Conservation (phyloP, 1,140 invertebrate species). For the Chironomus striatipennis region DNA sequence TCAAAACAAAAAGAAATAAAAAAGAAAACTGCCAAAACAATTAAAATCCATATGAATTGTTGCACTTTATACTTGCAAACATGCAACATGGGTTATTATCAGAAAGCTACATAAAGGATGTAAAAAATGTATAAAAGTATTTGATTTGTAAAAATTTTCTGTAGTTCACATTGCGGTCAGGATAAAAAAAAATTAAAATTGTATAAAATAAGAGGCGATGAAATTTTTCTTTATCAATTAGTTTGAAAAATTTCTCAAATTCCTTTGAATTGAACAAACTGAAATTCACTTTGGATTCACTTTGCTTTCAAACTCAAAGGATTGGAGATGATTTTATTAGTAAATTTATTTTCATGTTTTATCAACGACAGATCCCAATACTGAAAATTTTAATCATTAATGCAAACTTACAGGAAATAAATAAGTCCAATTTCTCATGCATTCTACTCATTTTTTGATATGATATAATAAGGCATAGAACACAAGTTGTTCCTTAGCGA, state of each 20-base stretch:
- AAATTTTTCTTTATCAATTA: background rate
- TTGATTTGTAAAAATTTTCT: conserved; percentile 17
- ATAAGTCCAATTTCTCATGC: background rate
- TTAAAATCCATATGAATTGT: background rate
- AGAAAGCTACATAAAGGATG: background rate
- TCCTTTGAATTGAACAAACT: too few species aligned
- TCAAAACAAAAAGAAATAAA: background rate
- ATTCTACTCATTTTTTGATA: too few species aligned
- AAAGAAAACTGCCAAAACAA: background rate
- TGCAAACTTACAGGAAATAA: background rate
- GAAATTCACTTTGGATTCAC: too few species aligned
- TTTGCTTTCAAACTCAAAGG: background rate
- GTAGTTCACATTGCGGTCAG: background rate
- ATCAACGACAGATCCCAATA: background rate
- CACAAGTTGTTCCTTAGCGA: too few species aligned
- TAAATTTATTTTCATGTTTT: background rate
- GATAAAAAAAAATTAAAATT: background rate
- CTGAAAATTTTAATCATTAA: background rate
- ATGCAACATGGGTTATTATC: background rate
- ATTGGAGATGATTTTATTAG: background rate
- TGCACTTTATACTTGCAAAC: background rate
- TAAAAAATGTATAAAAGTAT: conserved; percentile 9
- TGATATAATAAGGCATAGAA: too few species aligned
- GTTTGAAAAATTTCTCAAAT: too few species aligned
- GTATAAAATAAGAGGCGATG: conserved; percentile 20